These are phyloP conservation scores for Dendrophyllia cribrosa DNA, from an alignment of 64 coral and sea anemone species.

Conservation along the genomic window DNA sequence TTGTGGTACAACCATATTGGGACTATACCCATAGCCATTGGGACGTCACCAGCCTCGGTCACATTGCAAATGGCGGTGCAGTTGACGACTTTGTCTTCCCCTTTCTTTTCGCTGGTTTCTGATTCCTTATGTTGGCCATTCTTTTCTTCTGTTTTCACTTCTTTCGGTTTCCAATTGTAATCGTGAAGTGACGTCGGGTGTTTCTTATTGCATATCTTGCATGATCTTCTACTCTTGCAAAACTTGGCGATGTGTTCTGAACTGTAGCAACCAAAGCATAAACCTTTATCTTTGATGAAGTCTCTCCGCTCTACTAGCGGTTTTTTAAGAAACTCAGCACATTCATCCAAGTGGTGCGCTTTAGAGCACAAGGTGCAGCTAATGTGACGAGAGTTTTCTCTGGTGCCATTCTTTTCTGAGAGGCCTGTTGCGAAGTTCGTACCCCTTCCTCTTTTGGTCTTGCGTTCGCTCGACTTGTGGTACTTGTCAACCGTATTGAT, in stretches of 20 bases:
- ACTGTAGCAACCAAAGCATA: constrained; percentile 63
- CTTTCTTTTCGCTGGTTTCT: background rate
- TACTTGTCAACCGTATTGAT: too few relatives aligned
- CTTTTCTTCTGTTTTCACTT: background rate
- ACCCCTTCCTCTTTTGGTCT: too few relatives aligned
- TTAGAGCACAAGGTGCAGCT: constrained; percentile 52
- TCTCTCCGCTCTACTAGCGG: constrained; percentile 41
- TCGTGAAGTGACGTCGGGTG: constrained; percentile 46
- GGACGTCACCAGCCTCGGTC: constrained; percentile 48
- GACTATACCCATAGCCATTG: constrained; percentile 66
- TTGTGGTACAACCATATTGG: constrained; percentile 67
- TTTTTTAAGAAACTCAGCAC: constrained; percentile 62
- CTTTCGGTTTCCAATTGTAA: constrained; percentile 1
- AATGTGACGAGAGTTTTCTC: background rate
- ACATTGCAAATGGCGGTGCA: constrained; percentile 29
- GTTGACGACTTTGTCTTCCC: background rate
- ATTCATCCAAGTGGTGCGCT: constrained; percentile 65
- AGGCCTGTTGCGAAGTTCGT: too few relatives aligned
- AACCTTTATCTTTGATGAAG: constrained; percentile 53
- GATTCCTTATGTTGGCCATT: background rate
- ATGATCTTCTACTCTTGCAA: too few relatives aligned
- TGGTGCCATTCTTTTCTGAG: too few relatives aligned
- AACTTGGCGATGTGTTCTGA: constrained; percentile 28
- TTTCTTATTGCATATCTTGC: constrained; percentile 50
- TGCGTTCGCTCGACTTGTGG: too few relatives aligned